Base-by-base conservation (phyloP, 2,888 invertebrate species). In the Zele albiditarsus region DNA sequence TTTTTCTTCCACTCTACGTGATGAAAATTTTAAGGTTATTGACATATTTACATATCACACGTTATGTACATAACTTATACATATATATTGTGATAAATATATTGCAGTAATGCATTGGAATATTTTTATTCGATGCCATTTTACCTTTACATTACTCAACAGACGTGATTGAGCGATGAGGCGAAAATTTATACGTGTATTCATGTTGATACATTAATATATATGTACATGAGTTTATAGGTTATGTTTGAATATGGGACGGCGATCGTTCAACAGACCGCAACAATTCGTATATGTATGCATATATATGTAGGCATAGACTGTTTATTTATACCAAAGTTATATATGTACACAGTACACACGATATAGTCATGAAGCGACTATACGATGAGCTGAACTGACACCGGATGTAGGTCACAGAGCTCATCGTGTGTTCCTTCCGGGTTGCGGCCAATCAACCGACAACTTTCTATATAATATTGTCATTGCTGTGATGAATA, bases 371-470 rank as follows among this genome's bases (percentile, higher is more conserved):
- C 49, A 25, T 38, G 38, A 66, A 20, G 58, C 69, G n/a, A 57
- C 58, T 58, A 66, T 12, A 74, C 63, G 53, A 75, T 69, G 31
- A 65, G 62, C 71, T 31, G 66, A 67, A 74, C 69, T 65, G 53
- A 63, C 53, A 75, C 81, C 80, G 82, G 84, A 88, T 86, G 85
- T 86, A 84, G 88, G 88, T 87, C 87, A 86, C 75, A 84, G 84
- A 84, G 74, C 73, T 82, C 84, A 81, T 82, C 78, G 76, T 79
- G 83, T 79, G 83, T 84, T 86, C 84, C 87, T 88, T 87, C 87
- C 88, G 88, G 86, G 85, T 88, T 20, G 53, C 87, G 84, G 76
- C 75, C 78, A 74, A 78, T 65, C 74, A 79, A 75, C 72, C 65
- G 67, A 78, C 62, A 82, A 86, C 86, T 86, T 86, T 86, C 86